Conservation (phyloP, 2,113 vertebrate species). For the Pseudorhombus dupliciocellatus region DNA sequence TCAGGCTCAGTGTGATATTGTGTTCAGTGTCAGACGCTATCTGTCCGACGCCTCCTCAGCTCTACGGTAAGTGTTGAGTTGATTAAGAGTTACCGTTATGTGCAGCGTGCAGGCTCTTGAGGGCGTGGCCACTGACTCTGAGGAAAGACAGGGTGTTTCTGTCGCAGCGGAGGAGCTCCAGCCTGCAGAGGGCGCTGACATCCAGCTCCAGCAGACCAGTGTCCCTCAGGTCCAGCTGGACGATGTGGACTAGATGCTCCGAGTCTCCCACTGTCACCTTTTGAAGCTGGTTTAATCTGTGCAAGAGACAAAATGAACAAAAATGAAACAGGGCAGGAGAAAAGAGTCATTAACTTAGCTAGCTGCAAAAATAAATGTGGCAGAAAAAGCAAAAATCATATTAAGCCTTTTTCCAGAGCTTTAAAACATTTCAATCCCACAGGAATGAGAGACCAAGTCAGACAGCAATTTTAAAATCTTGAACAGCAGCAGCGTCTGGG, state of each 20-base stretch:
- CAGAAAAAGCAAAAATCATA: too few relatives aligned
- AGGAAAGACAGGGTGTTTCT: slow-evolving; percentile 87
- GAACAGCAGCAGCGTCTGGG: slow-evolving; percentile 7
- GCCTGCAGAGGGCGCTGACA: slow-evolving; percentile 83
- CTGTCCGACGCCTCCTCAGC: background rate
- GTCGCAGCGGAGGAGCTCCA: slow-evolving; percentile 95
- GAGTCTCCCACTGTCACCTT: slow-evolving; percentile 73
- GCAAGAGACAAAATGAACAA: background rate
- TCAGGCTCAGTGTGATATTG: background rate
- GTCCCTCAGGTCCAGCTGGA: slow-evolving; percentile 92
- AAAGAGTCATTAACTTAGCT: too few relatives aligned
- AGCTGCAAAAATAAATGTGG: too few relatives aligned
- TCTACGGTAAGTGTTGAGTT: background rate
- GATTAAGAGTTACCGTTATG: slow-evolving; percentile 91
- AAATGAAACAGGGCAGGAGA: background rate
- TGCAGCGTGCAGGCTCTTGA: slow-evolving; percentile 89
- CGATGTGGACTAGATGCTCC: slow-evolving; percentile 89
- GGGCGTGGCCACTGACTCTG: slow-evolving; percentile 85
- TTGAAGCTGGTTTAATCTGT: slow-evolving; percentile 89
- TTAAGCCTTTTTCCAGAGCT: too few relatives aligned
- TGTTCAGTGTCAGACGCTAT: background rate
- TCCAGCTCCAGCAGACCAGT: slow-evolving; percentile 89
- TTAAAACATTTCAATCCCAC: background rate
- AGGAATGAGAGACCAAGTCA: background rate
- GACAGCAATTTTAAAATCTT: background rate